A percentile compares a stretch with the other conserved stretches of the same genome.
These are phyloP conservation scores for Prionailurus bengalensis DNA, from an alignment of 2,113 vertebrate genomes.

Conservation along the genomic window DNA sequence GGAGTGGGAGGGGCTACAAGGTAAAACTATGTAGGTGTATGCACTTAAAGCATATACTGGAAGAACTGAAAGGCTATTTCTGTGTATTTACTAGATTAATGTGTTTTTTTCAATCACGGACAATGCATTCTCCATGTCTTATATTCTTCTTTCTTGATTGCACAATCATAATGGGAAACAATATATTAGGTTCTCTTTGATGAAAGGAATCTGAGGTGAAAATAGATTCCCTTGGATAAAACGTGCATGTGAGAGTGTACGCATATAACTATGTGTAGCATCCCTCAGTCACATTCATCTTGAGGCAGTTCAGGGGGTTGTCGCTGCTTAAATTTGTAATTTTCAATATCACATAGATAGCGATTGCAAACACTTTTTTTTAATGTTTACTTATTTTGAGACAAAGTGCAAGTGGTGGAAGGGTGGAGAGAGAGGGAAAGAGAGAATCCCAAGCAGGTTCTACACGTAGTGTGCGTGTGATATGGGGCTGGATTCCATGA, in stretches of 20 bases:
- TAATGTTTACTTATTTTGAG: too few relatives aligned
- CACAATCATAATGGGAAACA: neutral
- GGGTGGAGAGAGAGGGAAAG: too few relatives aligned
- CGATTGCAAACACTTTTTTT: neutral
- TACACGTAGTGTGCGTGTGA: too few relatives aligned
- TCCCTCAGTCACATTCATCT: neutral
- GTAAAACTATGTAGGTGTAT: neutral
- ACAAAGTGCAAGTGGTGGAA: too few relatives aligned
- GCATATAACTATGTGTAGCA: neutral
- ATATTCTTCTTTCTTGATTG: neutral
- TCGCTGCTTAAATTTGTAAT: neutral
- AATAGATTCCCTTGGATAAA: neutral
- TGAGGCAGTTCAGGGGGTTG: neutral
- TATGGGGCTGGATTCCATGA: too few relatives aligned
- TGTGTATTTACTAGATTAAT: constrained; percentile 8
- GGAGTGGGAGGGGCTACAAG: neutral
- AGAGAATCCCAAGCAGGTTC: too few relatives aligned
- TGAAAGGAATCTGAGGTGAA: constrained; percentile 1
- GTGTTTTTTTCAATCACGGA: neutral
- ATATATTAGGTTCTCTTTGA: neutral
- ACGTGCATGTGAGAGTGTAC: neutral
- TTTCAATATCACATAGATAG: neutral
- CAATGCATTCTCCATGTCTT: neutral
- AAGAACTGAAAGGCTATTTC: neutral
- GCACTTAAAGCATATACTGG: neutral